Base-by-base conservation (phyloP, 2,113 vertebrate genomes). In the Tenrec ecaudatus region DNA sequence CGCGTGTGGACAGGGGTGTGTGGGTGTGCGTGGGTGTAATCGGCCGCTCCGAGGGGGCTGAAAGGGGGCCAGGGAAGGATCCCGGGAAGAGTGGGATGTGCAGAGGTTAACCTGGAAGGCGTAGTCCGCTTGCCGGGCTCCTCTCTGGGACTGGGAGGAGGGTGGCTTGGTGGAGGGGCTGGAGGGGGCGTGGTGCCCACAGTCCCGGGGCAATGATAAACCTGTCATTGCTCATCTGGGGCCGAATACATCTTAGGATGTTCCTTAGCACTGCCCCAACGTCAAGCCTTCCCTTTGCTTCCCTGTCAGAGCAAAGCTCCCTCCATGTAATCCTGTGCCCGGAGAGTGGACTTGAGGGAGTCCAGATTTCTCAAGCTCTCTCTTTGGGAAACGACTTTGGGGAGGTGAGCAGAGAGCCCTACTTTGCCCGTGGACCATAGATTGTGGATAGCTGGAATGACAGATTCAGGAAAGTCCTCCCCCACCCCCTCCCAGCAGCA, bases 291-390 rank as follows among this genome's bases (percentile, higher is more conserved):
- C 73, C 8, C 19, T 69, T 84, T 75, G 64, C 43, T 86, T 91
- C 92, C 73, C 86, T 60, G 69, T 80, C 85, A 73, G 73, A 83
- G 85, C 58, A 85, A 66, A 92, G 78, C 76, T 94, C 33, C 58
- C 89, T 82, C 22, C 62, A 57, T 82, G 68, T 76, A 15, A 8
- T 84, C 64, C 83, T 33, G 14, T 6, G 60, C n/a, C n/a, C 14
- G 22, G 85, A 78, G 60, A 40, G 60, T 77, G 57, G 40, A 68
- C 82, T 88, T 62, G 40, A 80, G 53, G 25, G 68, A 86, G 68
- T 78, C 25, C 36, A 57, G 57, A 31, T 58, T 79, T 71, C 69
- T 92, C 78, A 31, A 66, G 58, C 29, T 89, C 53, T 92, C 60
- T 16, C 85, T 81, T 69, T 62, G 3, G 83, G 66, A 17, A 88